Evolutionary conservation across 1,140 invertebrate species (phyloP).

Genomic region (Fopius arisanus): DNA sequence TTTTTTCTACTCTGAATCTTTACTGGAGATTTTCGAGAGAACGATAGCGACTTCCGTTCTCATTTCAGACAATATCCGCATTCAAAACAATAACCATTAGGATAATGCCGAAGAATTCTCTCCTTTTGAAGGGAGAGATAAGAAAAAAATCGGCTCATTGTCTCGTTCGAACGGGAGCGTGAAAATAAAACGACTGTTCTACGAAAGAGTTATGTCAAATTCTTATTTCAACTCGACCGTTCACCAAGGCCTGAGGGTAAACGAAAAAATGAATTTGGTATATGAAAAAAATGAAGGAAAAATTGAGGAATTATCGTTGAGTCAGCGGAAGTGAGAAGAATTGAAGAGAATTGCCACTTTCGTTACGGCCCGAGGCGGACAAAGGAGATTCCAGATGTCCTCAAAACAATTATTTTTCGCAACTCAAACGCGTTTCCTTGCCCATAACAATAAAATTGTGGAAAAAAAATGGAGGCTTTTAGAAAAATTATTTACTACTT

Average conservation of each 20-base stretch:
- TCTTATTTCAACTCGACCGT: neutral
- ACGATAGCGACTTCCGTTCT: neutral
- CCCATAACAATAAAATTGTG: neutral
- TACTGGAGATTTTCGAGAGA: neutral
- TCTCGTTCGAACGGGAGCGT: neutral
- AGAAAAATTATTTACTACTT: neutral
- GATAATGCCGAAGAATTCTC: neutral
- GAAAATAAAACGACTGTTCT: neutral
- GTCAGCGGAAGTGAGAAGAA: constrained; percentile 2
- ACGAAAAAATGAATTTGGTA: neutral
- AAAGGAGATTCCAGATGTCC: neutral
- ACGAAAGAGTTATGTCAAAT: neutral
- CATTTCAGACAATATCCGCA: neutral
- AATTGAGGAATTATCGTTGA: neutral
- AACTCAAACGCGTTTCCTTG: neutral
- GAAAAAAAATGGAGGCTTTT: neutral
- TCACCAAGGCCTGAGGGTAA: no score
- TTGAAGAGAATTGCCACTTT: constrained; percentile 1
- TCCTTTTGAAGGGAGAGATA: neutral
- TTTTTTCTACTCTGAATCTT: no score
- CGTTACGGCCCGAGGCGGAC: neutral
- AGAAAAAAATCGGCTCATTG: constrained; percentile 1
- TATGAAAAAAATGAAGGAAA: neutral
- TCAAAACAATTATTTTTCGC: constrained; percentile 3
- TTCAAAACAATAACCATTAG: neutral